Conservation (phyloP, 2,888 invertebrate species). For the Limulus polyphemus region DNA sequence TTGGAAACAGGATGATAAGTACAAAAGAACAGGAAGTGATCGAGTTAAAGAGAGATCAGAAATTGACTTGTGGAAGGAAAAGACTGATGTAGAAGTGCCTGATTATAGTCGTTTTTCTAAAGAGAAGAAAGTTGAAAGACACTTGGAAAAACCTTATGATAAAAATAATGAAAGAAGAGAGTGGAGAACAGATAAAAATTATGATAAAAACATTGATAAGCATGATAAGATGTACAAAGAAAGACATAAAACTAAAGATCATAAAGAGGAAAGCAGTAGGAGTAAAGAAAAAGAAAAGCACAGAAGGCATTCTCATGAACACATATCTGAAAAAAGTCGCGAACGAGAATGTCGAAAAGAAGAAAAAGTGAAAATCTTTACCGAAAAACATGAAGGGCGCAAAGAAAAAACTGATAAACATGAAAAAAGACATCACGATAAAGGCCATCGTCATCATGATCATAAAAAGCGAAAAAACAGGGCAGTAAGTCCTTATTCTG, state of each 20-base stretch:
- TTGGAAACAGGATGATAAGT: constrained; percentile 12
- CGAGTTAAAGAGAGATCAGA: too few relatives aligned
- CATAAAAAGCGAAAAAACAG: not conserved
- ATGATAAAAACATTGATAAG: constrained; percentile 16
- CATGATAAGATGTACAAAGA: constrained; percentile 18
- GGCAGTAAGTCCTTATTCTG: constrained; percentile 3
- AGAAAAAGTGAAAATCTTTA: constrained; percentile 20
- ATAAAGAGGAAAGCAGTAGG: constrained; percentile 11
- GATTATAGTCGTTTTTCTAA: not conserved
- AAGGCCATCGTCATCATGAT: constrained; percentile 10
- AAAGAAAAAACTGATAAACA: constrained; percentile 23
- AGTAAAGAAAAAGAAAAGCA: constrained; percentile 25
- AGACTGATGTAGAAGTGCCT: constrained; percentile 1
- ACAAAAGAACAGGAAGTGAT: not conserved
- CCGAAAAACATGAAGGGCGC: constrained; percentile 19
- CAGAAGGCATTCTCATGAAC: constrained; percentile 11
- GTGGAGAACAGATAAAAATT: constrained; percentile 7
- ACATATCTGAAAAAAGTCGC: constrained; percentile 15
- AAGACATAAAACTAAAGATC: constrained; percentile 16
- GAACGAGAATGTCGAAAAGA: constrained; percentile 21
- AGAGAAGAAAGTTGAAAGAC: constrained; percentile 9
- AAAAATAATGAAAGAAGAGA: constrained; percentile 10
- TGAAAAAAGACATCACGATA: constrained; percentile 23
- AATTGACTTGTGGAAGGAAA: constrained; percentile 7
- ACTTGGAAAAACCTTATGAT: constrained; percentile 14